A percentile compares a stretch with the other conserved stretches of the same genome.
Conservation (phyloP, 2,113 vertebrate genomes). For the Channa maculata region DNA sequence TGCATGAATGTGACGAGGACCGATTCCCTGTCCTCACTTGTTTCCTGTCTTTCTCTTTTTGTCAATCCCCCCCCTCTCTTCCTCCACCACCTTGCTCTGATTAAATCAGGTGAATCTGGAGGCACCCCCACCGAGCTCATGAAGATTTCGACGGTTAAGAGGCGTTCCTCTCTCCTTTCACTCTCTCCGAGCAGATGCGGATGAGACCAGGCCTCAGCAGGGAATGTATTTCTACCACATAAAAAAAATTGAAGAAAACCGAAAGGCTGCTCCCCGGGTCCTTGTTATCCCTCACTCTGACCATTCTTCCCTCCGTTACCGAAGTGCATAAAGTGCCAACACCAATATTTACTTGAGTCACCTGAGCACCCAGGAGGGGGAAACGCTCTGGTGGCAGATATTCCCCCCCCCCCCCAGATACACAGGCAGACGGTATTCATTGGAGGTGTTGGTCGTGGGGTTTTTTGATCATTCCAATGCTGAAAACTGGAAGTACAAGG, state of each 20-base stretch:
- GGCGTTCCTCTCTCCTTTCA: not conserved
- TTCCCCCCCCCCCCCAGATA: not conserved
- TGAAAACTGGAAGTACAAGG: conserved; percentile 49
- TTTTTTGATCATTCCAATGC: conserved; percentile 60
- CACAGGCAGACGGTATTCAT: not conserved
- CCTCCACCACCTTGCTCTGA: not conserved
- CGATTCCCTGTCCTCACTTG: not conserved
- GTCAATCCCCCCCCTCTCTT: no score
- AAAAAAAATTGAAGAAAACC: not conserved
- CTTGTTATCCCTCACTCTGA: not conserved
- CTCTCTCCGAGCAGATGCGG: not conserved
- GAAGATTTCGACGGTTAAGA: not conserved
- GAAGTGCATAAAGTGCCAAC: conserved; percentile 85
- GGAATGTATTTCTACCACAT: conserved; percentile 49
- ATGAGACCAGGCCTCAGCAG: conserved; percentile 15
- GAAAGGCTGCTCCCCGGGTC: conserved; percentile 46
- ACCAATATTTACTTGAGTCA: conserved; percentile 72
- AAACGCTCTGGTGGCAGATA: conserved; percentile 6
- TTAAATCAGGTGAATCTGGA: not conserved
- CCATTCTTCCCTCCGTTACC: conserved; percentile 33
- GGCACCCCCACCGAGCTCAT: not conserved
- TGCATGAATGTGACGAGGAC: conserved; percentile 60
- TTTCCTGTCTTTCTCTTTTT: not conserved
- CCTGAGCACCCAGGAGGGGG: conserved; percentile 45
- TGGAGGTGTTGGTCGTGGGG: not conserved